Base-by-base conservation (phyloP, 2,888 invertebrate genomes). In the Dysmachus trigonus region DNA sequence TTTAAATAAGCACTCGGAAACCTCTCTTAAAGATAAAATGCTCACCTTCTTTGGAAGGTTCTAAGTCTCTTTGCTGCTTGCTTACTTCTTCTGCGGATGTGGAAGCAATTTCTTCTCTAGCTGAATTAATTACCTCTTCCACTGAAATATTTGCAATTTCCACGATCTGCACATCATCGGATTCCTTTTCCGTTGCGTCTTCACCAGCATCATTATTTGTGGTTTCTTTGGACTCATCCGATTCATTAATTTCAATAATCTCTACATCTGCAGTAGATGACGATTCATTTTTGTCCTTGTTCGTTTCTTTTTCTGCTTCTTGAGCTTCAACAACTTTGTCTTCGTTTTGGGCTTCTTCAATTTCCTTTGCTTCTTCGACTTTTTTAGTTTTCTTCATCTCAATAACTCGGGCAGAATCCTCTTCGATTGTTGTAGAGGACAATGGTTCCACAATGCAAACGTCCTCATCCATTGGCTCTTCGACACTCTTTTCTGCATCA, bases 371-470 rank as follows among this genome's bases (percentile, higher is more conserved):
- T 27, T 76, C 27, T 38, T 6, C 18, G 7, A 2, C 53, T 73
- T 88, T 86, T 81, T 87, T 86, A 30, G 41, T 31, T 33, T 88
- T 87, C 13, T 86, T 86, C 51, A 86, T 33, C 83, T 71, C 33
- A 35, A 7, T 84, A 82, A 53, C 0, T 51, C 53, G 86, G 86
- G 41, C 87, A 13, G 86, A 79, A 76, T 88, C 88, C 87, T 87
- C 88, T 33, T 86, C 88, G 86, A 51, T 88, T 86, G 86, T 88
- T 86, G 51, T 22, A 87, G 74, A 33, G 74, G 76, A 38, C 87
- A 53, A 74, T 7, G 53, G 81, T 79, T 88, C 88, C 13, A 87
- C 87, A 51, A 72, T 76, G 82, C 88, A 88, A 18, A 73, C 87
- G 15, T 86, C 87, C 51, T 88, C 88, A 30, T 87, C 86, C 87